Evolutionary conservation across 2,797 vertebrate species (phyloP).

Genomic region (Alexandromys oeconomus): DNA sequence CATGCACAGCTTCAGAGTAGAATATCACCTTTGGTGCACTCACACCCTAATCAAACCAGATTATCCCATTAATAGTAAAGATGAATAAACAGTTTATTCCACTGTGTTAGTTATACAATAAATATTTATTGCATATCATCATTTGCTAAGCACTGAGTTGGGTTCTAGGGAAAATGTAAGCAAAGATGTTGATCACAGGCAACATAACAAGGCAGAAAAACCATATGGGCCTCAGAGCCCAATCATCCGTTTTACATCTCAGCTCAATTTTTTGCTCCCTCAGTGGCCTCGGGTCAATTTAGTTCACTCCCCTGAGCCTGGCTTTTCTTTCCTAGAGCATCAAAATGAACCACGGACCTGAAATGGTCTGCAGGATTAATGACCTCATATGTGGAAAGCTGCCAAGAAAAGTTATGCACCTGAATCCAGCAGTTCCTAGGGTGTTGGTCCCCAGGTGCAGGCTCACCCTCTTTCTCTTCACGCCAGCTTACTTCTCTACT

Average conservation of each 20-base stretch:
- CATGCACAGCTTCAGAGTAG: background rate
- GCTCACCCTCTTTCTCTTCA: background rate
- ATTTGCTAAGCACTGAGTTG: background rate
- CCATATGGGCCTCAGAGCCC: background rate
- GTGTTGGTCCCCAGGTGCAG: background rate
- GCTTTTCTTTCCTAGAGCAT: background rate
- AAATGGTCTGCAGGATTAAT: background rate
- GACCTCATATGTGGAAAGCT: background rate
- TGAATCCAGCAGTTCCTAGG: background rate
- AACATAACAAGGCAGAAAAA: background rate
- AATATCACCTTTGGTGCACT: background rate
- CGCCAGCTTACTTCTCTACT: background rate
- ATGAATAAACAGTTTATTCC: background rate
- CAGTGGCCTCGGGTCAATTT: background rate
- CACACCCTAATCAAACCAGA: background rate
- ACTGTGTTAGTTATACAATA: slow-evolving; percentile 31
- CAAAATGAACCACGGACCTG: background rate
- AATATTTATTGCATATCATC: slow-evolving; percentile 9
- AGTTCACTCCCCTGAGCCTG: background rate
- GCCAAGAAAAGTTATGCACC: background rate
- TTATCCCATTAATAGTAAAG: background rate
- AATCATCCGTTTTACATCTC: slow-evolving; percentile 9
- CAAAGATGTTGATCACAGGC: slow-evolving; percentile 5
- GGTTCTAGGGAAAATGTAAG: background rate
- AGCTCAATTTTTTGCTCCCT: background rate